Conservation (phyloP, 2,888 invertebrate species). For the Patella caerulea region DNA sequence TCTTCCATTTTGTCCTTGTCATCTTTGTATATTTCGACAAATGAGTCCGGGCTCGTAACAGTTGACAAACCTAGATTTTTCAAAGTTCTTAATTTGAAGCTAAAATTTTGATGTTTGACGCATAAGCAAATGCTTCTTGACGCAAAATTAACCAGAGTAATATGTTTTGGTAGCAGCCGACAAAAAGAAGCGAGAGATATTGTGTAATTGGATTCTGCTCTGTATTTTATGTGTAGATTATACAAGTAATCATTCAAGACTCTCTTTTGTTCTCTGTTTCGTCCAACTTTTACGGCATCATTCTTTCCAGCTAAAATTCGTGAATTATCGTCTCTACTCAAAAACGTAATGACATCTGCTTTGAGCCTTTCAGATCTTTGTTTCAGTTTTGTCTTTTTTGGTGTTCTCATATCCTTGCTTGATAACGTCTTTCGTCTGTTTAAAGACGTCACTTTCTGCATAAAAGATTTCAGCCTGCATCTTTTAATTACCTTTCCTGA, state of each 20-base stretch:
- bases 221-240: conserved; percentile 25
- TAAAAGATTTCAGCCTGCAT: too few species aligned
- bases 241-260: conserved; percentile 28
- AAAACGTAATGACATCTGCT: conserved; percentile 17
- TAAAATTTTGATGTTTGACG: conserved; percentile 14
- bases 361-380: background rate
- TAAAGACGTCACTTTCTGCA: too few species aligned
- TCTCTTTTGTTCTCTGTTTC: conserved; percentile 25
- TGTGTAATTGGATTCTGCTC: background rate
- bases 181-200: conserved; percentile 6
- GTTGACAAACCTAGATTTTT: background rate
- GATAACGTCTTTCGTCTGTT: too few species aligned
- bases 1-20: background rate
- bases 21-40: background rate
- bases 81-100: conserved; percentile 6
- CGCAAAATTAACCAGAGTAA: conserved; percentile 14
- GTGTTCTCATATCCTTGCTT: too few species aligned
- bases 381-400: too few species aligned
- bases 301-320: conserved; percentile 32
- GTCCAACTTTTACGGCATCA: too few species aligned
- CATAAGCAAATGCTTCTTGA: too few species aligned
- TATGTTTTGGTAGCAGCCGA: conserved; percentile 11
- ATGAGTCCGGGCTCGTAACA: conserved; percentile 13
- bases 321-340: conserved; percentile 31
- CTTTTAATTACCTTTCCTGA: too few species aligned